These are phyloP conservation scores for Eonycteris spelaea DNA, from an alignment of 2,113 vertebrate species.

Conservation along the genomic window DNA sequence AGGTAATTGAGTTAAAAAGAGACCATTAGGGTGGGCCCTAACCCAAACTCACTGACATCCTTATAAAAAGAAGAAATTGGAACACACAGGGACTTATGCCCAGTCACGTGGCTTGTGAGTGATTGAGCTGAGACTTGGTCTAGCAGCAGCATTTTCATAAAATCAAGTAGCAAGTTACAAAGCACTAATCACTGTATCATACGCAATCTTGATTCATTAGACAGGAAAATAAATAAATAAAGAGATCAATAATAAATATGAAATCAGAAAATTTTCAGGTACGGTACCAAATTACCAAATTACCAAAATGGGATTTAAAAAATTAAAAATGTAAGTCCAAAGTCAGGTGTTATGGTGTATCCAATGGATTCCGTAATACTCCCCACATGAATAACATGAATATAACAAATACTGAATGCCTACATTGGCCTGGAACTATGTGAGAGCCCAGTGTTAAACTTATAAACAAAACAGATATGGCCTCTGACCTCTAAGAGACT, in stretches of 20 bases:
- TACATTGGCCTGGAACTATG: not conserved
- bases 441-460: not conserved
- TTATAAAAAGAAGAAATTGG: not conserved
- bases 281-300: not conserved
- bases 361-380: not conserved
- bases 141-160: not conserved
- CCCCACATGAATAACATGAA: not conserved
- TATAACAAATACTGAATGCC: not conserved
- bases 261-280: not conserved
- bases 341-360: not conserved
- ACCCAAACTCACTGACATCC: not conserved
- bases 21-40: not conserved
- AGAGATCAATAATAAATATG: not conserved
- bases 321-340: not conserved
- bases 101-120: not conserved
- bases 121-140: not conserved
- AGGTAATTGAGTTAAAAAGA: not conserved
- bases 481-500: not conserved
- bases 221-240: not conserved
- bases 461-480: not conserved
- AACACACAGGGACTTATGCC: not conserved
- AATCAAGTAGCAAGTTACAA: not conserved
- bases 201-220: not conserved
- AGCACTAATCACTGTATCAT: not conserved
- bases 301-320: not conserved